Evolutionary conservation across 2,797 vertebrate species (phyloP), one percentile per base, ranked within the genome.

Genomic region (Bucorvus abyssinicus): DNA sequence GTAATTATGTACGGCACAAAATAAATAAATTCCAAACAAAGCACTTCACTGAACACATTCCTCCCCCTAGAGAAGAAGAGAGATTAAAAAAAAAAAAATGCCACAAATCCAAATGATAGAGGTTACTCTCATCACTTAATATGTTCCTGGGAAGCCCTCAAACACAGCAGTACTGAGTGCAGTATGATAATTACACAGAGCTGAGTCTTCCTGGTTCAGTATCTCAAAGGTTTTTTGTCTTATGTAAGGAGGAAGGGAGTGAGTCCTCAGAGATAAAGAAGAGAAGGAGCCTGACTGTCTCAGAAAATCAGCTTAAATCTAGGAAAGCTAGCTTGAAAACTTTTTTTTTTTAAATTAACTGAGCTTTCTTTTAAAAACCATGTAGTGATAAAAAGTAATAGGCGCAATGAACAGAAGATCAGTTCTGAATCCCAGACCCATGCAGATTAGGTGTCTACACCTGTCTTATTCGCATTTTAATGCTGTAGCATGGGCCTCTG

Each of bases 341-440:
- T 56, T 56, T 68, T 55, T 6, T 85, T 67, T 32, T 60, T 42
- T 16, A 61, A 36, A 73, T 74, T 94, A 84, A 49, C 32, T 1
- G 1, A 69, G 13, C 8, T 92, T 94, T 78, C 16, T 78, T 77
- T 81, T 78, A 68, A 64, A 92, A 86, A 90, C 22, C 32, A 52
- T 15, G n/a, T 8, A 90, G 30, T 4, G 6, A 84, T 95, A 87
- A 92, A 94, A 94, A 96, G 20, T 90, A 91, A 85, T 50, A 85
- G 44, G 55, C 68, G 23, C 30, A 84, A 84, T 61, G 57, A 94
- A 92, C 12, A 71, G 34, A 93, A 89, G n/a, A 71, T 82, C 0
- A 20, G 40, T 61, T 90, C 34, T 93, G 82, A 61, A 95, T 89
- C 56, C 29, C 65, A 86, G 34, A 90, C 24, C 8, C 47, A 71